phyloP scores from a whole-genome alignment of 2,113 vertebrate species.

The Albula goreensis region DNA sequence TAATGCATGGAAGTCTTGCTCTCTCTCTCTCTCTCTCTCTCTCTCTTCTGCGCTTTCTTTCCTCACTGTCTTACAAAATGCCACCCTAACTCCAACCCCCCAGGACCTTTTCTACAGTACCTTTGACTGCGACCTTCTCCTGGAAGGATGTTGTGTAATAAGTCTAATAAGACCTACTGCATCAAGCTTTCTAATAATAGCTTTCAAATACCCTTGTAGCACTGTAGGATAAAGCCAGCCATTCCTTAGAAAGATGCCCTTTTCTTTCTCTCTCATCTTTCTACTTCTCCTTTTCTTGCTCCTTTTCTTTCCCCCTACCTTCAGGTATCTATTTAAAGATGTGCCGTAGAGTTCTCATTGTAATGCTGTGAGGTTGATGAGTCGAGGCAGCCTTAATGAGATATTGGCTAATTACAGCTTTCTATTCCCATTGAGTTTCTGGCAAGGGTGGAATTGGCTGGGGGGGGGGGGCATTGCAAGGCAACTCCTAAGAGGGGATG shows the following conservation, averaged over 20 bases:
- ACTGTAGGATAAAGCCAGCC: conserved; percentile 7
- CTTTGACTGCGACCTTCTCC: conserved; percentile 18
- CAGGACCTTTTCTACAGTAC: background rate
- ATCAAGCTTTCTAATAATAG: conserved; percentile 58
- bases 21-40: conserved; percentile 40
- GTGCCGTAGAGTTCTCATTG: conserved; percentile 51
- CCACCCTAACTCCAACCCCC: conserved; percentile 20
- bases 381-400: conserved; percentile 79
- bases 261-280: conserved; percentile 24
- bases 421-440: conserved; percentile 65
- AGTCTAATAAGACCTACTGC: conserved; percentile 61
- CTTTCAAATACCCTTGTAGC: conserved; percentile 39
- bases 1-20: conserved; percentile 19
- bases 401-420: conserved; percentile 82
- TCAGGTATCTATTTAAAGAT: conserved; percentile 59
- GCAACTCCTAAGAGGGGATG: conserved; percentile 51
- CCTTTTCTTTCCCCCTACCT: conserved; percentile 26
- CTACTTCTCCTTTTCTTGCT: conserved; percentile 19
- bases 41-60: conserved; percentile 10
- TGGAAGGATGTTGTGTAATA: conserved; percentile 58
- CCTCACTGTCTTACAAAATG: background rate
- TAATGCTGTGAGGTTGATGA: conserved; percentile 69
- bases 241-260: conserved; percentile 17
- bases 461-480: conserved; percentile 40
- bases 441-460: conserved; percentile 50